These are phyloP conservation scores for Sibirionetta formosa DNA, from an alignment of 2,797 vertebrate species.

Conservation along the genomic window DNA sequence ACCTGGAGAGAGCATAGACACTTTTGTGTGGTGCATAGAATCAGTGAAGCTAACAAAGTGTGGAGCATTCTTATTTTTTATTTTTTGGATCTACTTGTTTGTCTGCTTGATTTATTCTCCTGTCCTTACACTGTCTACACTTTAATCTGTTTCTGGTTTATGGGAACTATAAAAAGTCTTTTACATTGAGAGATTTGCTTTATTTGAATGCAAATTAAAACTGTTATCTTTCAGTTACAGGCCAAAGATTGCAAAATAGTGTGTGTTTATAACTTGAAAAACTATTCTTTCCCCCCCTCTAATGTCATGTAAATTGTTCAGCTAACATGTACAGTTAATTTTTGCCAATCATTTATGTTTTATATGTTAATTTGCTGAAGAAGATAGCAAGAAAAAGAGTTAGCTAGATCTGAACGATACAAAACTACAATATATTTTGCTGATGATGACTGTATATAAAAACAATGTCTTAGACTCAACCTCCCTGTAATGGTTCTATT, in stretches of 20 bases:
- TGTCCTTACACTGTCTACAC: constrained; percentile 60
- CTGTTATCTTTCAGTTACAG: constrained; percentile 81
- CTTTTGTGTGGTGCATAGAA: background rate
- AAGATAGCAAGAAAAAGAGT: constrained; percentile 8
- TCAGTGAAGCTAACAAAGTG: constrained; percentile 45
- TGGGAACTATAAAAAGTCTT: constrained; percentile 79
- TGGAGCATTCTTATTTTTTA: background rate
- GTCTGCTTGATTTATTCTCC: constrained; percentile 74
- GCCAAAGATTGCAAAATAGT: constrained; percentile 79
- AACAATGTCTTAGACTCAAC: background rate
- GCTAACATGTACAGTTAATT: constrained; percentile 60
- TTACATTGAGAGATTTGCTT: constrained; percentile 77
- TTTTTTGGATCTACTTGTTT: constrained; percentile 60
- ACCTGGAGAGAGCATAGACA: background rate
- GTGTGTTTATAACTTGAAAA: constrained; percentile 70
- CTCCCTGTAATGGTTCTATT: background rate
- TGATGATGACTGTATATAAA: background rate
- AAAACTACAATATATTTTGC: background rate
- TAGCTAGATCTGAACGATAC: constrained; percentile 35
- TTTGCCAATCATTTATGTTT: constrained; percentile 58
- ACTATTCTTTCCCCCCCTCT: background rate
- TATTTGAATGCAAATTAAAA: constrained; percentile 84
- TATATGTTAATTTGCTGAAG: constrained; percentile 38
- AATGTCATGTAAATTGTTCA: constrained; percentile 58
- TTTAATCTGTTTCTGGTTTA: constrained; percentile 81